A percentile compares a stretch with the other conserved stretches of the same genome.
phyloP scores from a whole-genome alignment of 1,140 invertebrate species.

The Maniola jurtina region DNA sequence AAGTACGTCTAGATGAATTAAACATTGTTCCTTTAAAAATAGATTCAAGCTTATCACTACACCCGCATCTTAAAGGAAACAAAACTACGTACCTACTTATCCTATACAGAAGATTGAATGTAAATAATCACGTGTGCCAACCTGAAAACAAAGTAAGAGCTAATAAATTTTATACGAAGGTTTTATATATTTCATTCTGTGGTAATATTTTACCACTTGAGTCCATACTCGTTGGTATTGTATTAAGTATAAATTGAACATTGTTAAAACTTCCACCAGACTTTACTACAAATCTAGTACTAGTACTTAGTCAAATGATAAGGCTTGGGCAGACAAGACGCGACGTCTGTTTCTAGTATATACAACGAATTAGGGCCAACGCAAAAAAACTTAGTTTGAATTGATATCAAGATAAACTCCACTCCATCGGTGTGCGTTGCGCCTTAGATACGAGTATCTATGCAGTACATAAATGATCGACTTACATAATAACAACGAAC shows the following conservation, averaged over 20 bases:
- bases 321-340: no score
- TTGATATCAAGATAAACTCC: no score
- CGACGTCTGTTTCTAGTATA: no score
- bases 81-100: conserved; percentile 3
- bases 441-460: no score
- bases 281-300: no score
- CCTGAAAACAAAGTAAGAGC: background rate
- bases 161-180: background rate
- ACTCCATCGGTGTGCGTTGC: no score
- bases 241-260: background rate
- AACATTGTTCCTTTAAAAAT: conserved; percentile 19
- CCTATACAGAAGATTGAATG: conserved; percentile 4
- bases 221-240: background rate
- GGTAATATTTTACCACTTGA: conserved; percentile 1
- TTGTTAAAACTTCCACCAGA: background rate
- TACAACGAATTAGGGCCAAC: no score
- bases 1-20: conserved; percentile 16
- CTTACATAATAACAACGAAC: no score
- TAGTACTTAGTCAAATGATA: no score
- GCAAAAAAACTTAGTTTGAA: background rate
- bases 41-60: conserved; percentile 5
- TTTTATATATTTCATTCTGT: conserved; percentile 2
- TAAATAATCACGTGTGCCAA: conserved; percentile 5
- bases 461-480: no score
- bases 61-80: background rate